Conservation (phyloP, 2,888 invertebrate genomes). For the Harpalus rubripes region DNA sequence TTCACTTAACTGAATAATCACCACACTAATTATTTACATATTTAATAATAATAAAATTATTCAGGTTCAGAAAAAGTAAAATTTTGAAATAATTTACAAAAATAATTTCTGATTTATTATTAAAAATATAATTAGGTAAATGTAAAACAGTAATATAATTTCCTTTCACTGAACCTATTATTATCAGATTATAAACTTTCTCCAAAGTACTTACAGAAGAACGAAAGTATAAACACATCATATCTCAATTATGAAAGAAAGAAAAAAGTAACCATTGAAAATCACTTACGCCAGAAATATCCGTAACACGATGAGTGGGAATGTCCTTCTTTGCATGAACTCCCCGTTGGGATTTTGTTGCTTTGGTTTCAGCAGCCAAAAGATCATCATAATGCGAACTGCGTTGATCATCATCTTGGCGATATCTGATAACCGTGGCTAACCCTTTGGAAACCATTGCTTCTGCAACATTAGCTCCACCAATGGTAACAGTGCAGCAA, state of each 20-base stretch:
- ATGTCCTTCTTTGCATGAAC: conserved; percentile 93
- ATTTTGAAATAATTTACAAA: too few species aligned
- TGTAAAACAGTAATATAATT: background rate
- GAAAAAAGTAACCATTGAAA: background rate
- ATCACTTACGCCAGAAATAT: conserved; percentile 84
- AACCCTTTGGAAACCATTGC: conserved; percentile 94
- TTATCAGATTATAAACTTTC: conserved; percentile 27
- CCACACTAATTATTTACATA: background rate
- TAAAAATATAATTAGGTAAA: too few species aligned
- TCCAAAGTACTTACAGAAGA: conserved; percentile 29
- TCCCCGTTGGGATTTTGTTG: conserved; percentile 90
- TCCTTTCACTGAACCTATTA: conserved; percentile 27
- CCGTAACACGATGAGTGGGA: conserved; percentile 91
- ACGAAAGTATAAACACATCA: conserved; percentile 15
- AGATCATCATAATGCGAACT: conserved; percentile 96
- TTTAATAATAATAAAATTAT: conserved; percentile 29
- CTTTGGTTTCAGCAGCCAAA: conserved; percentile 95
- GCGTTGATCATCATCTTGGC: conserved; percentile 97
- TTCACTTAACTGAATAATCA: background rate
- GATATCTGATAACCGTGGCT: conserved; percentile 94
- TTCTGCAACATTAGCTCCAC: conserved; percentile 94
- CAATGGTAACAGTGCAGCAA: conserved; percentile 94
- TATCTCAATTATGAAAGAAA: background rate
- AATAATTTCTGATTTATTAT: too few species aligned
- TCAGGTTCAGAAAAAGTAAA: background rate